These are phyloP conservation scores for Sylvilagus floridanus DNA, from an alignment of 2,797 vertebrate genomes.

Conservation along the genomic window DNA sequence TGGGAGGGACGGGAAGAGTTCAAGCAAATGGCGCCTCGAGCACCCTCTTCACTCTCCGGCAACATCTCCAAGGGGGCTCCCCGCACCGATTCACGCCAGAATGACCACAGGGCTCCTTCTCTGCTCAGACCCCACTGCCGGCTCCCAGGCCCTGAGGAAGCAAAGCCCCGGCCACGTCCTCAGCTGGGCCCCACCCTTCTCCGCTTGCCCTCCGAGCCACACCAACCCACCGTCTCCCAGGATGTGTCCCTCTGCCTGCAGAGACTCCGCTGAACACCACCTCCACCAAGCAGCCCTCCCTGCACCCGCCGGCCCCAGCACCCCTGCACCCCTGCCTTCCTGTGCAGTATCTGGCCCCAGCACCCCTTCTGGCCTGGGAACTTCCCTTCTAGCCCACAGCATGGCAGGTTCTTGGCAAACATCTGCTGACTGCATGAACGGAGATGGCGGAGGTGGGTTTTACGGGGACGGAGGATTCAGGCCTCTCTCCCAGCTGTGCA, in stretches of 20 bases:
- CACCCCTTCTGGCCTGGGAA: neutral
- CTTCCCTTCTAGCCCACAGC: neutral
- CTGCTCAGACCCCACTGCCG: neutral
- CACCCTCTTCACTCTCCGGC: neutral
- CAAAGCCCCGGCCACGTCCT: neutral
- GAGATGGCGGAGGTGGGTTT: neutral
- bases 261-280: neutral
- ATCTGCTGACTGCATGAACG: neutral
- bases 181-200: neutral
- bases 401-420: neutral
- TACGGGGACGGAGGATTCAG: neutral
- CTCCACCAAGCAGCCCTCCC: neutral
- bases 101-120: neutral
- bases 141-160: neutral
- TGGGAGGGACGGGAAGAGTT: conserved; percentile 6
- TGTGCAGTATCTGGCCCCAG: neutral
- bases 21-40: conserved; percentile 6
- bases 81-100: neutral
- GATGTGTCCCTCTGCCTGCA: rapidly evolving
- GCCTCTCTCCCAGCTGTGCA: neutral
- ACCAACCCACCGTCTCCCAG: neutral
- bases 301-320: no score
- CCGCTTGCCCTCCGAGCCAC: neutral
- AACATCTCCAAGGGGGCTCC: neutral
- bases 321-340: neutral